Evolutionary conservation across 2,888 invertebrate genomes (phyloP).

Genomic region (Cheilosia scutellata): DNA sequence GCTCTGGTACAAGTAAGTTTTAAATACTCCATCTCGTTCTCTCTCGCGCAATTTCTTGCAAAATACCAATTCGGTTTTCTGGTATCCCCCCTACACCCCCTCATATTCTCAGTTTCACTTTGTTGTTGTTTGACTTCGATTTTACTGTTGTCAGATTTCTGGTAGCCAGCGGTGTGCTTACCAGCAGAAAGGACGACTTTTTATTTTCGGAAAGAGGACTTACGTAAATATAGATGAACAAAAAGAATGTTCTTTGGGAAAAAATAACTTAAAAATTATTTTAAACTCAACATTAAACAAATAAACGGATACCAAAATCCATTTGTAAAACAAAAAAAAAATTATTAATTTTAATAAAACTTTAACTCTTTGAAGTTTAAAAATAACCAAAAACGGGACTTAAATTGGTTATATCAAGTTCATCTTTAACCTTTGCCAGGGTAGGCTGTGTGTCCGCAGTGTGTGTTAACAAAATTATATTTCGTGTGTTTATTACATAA

Average conservation of each 20-base stretch:
- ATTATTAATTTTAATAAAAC: not conserved
- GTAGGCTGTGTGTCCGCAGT: slow-evolving; percentile 1
- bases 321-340: not conserved
- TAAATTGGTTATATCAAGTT: not conserved
- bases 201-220: slow-evolving; percentile 42
- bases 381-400: not conserved
- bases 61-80: slow-evolving; percentile 12
- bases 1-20: not conserved
- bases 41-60: slow-evolving; percentile 28
- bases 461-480: not conserved
- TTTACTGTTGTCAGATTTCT: slow-evolving; percentile 65
- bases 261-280: not conserved
- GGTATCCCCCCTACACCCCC: not conserved
- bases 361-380: not conserved
- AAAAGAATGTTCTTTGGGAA: not conserved
- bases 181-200: slow-evolving; percentile 52
- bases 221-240: slow-evolving; percentile 57
- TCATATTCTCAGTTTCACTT: slow-evolving; percentile 24
- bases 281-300: not conserved
- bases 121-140: slow-evolving; percentile 63
- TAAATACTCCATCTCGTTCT: not conserved
- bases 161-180: slow-evolving; percentile 52
- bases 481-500: slow-evolving; percentile 40
- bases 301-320: not conserved
- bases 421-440: not conserved